Base-by-base conservation (phyloP, 2,888 invertebrate species). In the Drosophila putrida region DNA sequence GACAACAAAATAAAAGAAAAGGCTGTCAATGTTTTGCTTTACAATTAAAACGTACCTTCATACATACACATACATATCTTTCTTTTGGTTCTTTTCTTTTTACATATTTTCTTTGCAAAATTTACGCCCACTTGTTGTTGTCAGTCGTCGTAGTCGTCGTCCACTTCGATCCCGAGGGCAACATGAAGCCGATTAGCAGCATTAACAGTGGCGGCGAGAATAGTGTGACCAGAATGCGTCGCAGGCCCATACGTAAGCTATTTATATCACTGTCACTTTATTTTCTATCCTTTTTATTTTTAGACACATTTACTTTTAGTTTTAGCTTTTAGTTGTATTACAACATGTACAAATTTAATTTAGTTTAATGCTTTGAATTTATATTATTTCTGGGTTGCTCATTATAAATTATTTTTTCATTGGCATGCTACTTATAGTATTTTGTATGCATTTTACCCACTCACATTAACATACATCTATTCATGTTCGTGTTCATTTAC, bases 241-340 rank as follows among this genome's bases (percentile, higher is more conserved):
- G 90, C 78, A 83, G 90, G 75, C 81, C 80, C 72, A 88, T 78
- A 78, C 80, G 90, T 90, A 90, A 90, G 90, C 80, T 77, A 84
- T 82, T 88, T 81, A 65, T 73, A 84, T 68, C 61, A 58, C 47
- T 49, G 46, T 58, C 65, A 49, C 33, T 57, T 75, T 62, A 64
- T 61, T 54, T 66, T 43, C 55, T 41, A 50, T 59, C 31, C 57
- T 36, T 51, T 36, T 62, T 75, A 75, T 75, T 75, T 63, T 44
- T 75, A 75, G 65, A 65, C 43, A 65, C 28, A 50, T 50, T 39
- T 43, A 41, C 39, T 28, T 66, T 36, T 50, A 44, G 13, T 20
- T 51, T 51, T 51, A 31, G 15, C 36, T 54, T 15, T 31, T 61
- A 72, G 41, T 47, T 74, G 41, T 28, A n/a, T 59, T 73, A 28